Evolutionary conservation across 2,113 vertebrate genomes (phyloP).

Genomic region (Aptenodytes patagonicus): DNA sequence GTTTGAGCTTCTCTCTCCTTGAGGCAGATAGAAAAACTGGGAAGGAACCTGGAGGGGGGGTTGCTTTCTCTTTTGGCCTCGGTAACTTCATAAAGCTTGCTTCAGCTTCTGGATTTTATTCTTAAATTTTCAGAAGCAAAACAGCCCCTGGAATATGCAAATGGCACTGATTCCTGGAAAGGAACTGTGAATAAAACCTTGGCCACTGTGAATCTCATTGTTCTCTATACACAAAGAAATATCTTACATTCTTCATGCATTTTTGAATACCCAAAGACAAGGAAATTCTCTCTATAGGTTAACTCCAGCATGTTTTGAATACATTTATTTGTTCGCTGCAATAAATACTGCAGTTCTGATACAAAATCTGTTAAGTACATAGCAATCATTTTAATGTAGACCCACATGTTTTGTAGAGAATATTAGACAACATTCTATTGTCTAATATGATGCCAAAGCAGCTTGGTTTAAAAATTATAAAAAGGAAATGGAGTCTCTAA

Average conservation of each 20-base stretch:
- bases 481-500: neutral
- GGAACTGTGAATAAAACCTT: neutral
- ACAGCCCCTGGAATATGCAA: neutral
- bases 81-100: neutral
- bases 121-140: neutral
- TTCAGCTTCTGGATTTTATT: neutral
- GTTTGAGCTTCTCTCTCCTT: neutral
- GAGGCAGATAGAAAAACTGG: neutral
- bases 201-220: neutral
- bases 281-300: neutral
- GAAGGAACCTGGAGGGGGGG: neutral
- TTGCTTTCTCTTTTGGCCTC: neutral
- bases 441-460: neutral
- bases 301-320: neutral
- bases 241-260: neutral
- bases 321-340: neutral
- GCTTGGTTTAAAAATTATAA: neutral
- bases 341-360: neutral
- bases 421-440: neutral
- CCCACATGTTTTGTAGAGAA: neutral
- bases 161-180: neutral
- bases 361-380: neutral
- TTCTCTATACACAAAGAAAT: neutral
- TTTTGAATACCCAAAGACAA: neutral
- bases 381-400: neutral